phyloP scores from a whole-genome alignment of 2,888 invertebrate genomes.

The Eucera pruinosa region DNA sequence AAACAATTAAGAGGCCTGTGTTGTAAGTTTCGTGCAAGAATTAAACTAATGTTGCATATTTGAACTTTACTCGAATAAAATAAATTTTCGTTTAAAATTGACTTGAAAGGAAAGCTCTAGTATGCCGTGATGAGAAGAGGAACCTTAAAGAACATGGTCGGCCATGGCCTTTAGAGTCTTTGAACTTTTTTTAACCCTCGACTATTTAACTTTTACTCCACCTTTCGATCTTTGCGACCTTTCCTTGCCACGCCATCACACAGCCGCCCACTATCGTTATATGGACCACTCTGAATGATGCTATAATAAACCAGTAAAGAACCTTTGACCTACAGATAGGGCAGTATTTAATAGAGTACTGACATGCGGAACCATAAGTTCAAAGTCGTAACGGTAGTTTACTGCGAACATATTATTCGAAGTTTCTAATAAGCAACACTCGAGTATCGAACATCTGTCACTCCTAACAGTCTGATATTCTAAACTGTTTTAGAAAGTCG shows the following conservation, averaged over 20 bases:
- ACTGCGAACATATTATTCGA: neutral
- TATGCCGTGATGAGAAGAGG: too few relatives aligned
- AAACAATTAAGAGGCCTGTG: too few relatives aligned
- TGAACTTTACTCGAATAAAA: too few relatives aligned
- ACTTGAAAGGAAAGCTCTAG: too few relatives aligned
- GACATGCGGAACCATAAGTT: neutral
- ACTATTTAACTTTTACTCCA: constrained; percentile 2
- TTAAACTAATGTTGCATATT: too few relatives aligned
- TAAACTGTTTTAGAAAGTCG: constrained; percentile 16
- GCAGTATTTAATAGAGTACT: neutral
- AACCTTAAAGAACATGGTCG: too few relatives aligned
- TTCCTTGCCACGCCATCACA: neutral
- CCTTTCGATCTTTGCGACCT: constrained; percentile 8
- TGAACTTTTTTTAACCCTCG: neutral
- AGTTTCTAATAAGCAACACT: constrained; percentile 21
- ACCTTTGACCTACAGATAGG: constrained; percentile 5
- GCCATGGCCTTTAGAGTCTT: neutral
- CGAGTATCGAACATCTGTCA: constrained; percentile 6
- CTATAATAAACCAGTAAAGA: neutral
- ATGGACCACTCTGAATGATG: neutral
- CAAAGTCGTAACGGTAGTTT: neutral
- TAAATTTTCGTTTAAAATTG: too few relatives aligned
- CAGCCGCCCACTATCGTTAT: neutral
- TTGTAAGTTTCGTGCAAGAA: too few relatives aligned
- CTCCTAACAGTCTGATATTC: neutral